These are phyloP conservation scores for Cerceris ruficornis DNA, from an alignment of 2,888 invertebrate genomes.

Conservation along the genomic window DNA sequence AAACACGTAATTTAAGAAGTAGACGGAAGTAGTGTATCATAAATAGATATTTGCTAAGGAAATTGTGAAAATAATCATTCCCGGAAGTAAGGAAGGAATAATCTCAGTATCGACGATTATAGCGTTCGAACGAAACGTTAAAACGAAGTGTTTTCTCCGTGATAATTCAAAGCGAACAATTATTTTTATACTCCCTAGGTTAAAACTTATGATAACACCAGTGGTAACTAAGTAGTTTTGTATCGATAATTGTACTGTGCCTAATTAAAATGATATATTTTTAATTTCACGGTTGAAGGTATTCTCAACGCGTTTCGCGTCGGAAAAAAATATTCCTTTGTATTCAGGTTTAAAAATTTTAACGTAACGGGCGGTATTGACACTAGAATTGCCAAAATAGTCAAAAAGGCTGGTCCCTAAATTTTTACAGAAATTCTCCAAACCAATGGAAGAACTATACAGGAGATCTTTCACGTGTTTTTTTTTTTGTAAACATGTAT, in stretches of 20 bases:
- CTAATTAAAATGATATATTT: conserved; percentile 37
- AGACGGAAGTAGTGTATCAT: conserved; percentile 57
- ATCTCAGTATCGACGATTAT: conserved; percentile 3
- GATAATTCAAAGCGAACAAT: conserved; percentile 26
- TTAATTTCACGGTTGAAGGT: background rate
- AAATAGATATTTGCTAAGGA: conserved; percentile 16
- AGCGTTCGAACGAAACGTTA: conserved; percentile 2
- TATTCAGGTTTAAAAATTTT: too few species aligned
- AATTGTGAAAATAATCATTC: background rate
- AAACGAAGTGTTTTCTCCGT: conserved; percentile 9
- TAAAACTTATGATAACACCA: conserved; percentile 10
- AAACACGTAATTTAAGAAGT: conserved; percentile 63
- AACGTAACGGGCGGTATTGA: too few species aligned
- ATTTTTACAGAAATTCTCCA: too few species aligned
- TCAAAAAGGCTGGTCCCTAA: too few species aligned
- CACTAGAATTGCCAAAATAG: too few species aligned
- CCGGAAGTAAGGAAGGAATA: background rate
- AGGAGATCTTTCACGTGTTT: too few species aligned
- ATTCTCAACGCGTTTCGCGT: too few species aligned
- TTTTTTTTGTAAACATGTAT: too few species aligned
- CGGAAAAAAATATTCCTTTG: too few species aligned
- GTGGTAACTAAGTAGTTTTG: conserved; percentile 30
- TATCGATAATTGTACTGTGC: conserved; percentile 19
- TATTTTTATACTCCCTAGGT: background rate
- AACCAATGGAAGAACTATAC: too few species aligned